Percentiles rank a stretch among this genome's conserved stretches.
These are phyloP conservation scores for Pristionchus maxplancki DNA, from an alignment of 2,888 invertebrate species.

Conservation along the genomic window DNA sequence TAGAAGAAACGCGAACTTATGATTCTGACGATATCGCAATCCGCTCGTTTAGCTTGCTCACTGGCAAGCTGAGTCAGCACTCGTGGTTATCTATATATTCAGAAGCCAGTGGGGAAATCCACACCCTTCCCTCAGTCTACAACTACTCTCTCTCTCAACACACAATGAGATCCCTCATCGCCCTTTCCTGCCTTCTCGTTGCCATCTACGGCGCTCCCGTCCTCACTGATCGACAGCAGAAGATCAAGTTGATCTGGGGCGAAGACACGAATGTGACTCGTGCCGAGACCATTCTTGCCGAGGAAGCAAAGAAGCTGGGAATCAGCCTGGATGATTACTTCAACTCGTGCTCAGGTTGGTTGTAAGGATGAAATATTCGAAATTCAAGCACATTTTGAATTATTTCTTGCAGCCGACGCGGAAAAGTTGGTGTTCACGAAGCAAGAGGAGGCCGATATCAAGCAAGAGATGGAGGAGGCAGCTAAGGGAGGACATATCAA, in stretches of 20 bases:
- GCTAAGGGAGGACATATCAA: not conserved
- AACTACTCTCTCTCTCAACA: no score
- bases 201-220: not conserved
- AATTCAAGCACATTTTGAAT: no score
- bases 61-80: not conserved
- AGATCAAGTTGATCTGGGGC: not conserved
- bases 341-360: not conserved
- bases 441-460: not conserved
- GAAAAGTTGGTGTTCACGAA: not conserved
- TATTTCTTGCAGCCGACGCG: not conserved
- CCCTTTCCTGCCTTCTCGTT: not conserved
- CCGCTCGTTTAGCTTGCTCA: not conserved
- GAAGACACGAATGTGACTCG: not conserved
- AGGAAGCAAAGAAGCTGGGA: not conserved
- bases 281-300: not conserved
- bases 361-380: no score
- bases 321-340: not conserved
- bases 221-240: not conserved
- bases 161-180: not conserved
- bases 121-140: not conserved
- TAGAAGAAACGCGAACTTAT: not conserved
- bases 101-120: not conserved
- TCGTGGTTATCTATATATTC: not conserved
- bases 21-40: not conserved
- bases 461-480: not conserved